phyloP scores from a whole-genome alignment of 1,140 invertebrate genomes.

The Phthorimaea operculella region DNA sequence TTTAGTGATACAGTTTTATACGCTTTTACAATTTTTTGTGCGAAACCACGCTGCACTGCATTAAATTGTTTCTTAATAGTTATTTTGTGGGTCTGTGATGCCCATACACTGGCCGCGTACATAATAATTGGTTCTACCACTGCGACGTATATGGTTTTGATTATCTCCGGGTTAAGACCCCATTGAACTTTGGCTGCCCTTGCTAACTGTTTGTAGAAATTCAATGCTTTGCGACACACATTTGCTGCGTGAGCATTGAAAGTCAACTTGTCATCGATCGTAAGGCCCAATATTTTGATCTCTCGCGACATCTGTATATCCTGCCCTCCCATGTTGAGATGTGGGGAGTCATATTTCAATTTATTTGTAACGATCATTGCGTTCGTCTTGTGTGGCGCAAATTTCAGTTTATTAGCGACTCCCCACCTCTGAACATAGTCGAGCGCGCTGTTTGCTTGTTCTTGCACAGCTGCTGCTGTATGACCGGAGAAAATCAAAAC shows the following conservation, averaged over 20 bases:
- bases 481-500: background rate
- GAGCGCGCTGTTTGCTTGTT: background rate
- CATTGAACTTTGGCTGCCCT: background rate
- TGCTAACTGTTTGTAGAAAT: background rate
- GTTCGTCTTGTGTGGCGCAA: no score
- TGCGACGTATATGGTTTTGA: background rate
- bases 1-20: no score
- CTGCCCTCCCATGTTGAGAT: conserved; percentile 7
- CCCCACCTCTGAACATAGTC: background rate
- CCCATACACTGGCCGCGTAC: conserved; percentile 6
- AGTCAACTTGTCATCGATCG: background rate
- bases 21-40: no score
- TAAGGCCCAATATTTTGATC: conserved; percentile 16
- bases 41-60: no score
- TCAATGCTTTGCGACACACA: background rate
- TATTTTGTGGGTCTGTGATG: no score
- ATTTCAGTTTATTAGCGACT: background rate
- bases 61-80: no score
- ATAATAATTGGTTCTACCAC: no score
- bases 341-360: conserved; percentile 13
- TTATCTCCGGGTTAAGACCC: background rate
- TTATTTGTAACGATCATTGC: conserved; percentile 6
- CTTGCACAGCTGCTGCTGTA: background rate
- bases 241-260: background rate
- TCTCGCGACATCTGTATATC: conserved; percentile 2